phyloP scores from a whole-genome alignment of 1,140 invertebrate genomes.

The Diorhabda carinulata region DNA sequence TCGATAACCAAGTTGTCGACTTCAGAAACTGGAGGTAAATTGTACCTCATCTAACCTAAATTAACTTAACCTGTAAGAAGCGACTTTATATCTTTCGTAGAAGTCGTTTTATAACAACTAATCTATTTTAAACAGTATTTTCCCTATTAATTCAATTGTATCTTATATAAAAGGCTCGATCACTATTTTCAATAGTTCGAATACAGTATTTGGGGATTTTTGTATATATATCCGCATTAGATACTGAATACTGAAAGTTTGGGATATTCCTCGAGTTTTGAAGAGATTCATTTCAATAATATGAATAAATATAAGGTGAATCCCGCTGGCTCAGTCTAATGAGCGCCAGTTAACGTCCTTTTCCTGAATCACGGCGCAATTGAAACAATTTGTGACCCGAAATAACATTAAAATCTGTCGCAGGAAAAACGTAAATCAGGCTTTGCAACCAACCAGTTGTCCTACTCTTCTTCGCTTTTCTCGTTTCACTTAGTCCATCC shows the following conservation, averaged over 20 bases:
- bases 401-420: slow-evolving; percentile 55
- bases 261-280: slow-evolving; percentile 11
- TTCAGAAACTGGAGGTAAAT: too few relatives aligned
- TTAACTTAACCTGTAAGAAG: too few relatives aligned
- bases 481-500: slow-evolving; percentile 23
- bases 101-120: too few relatives aligned
- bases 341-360: slow-evolving; percentile 51
- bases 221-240: background rate
- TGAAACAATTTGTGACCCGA: slow-evolving; percentile 55
- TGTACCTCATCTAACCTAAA: too few relatives aligned
- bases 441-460: slow-evolving; percentile 44
- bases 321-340: slow-evolving; percentile 48
- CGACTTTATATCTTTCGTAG: too few relatives aligned
- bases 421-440: slow-evolving; percentile 49
- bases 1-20: too few relatives aligned
- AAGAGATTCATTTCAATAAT: slow-evolving; percentile 46
- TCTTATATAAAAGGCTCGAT: too few relatives aligned
- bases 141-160: too few relatives aligned
- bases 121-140: too few relatives aligned
- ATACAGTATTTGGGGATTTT: too few relatives aligned
- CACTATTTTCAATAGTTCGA: too few relatives aligned
- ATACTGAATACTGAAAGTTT: background rate
- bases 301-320: slow-evolving; percentile 49
- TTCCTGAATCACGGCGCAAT: slow-evolving; percentile 52
- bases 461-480: slow-evolving; percentile 25